These are phyloP conservation scores for Eucera pruinosa DNA, from an alignment of 2,888 invertebrate species.

Conservation along the genomic window DNA sequence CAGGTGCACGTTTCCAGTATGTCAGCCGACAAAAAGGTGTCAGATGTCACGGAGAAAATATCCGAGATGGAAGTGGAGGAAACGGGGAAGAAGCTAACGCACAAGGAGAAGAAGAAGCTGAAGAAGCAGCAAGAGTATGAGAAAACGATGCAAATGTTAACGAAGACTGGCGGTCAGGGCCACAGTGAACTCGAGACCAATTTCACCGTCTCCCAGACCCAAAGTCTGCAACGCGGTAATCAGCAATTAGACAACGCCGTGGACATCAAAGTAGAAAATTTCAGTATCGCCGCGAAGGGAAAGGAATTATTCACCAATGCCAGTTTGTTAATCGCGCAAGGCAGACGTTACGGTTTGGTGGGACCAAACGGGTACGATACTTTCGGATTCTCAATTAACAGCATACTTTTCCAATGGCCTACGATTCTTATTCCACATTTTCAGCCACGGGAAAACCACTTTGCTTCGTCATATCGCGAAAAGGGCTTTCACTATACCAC, in stretches of 20 bases:
- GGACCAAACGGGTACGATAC: conserved; percentile 95
- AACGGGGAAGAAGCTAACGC: conserved; percentile 90
- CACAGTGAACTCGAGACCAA: conserved; percentile 96
- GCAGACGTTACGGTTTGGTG: conserved; percentile 97
- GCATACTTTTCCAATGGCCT: neutral
- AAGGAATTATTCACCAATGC: conserved; percentile 99
- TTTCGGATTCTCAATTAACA: neutral
- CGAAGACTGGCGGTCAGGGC: conserved; percentile 94
- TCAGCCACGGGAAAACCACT: conserved; percentile 98
- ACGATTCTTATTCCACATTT: too few relatives aligned
- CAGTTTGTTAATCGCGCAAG: conserved; percentile 95
- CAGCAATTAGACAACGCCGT: conserved; percentile 93
- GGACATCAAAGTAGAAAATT: conserved; percentile 99
- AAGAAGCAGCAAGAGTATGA: conserved; percentile 96
- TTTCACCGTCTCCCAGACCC: conserved; percentile 96
- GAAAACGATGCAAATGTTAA: conserved; percentile 93
- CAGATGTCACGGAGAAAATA: conserved; percentile 74
- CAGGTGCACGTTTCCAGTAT: conserved; percentile 63
- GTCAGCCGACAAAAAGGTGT: conserved; percentile 69
- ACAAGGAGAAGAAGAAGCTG: conserved; percentile 96
- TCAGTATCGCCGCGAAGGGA: conserved; percentile 98
- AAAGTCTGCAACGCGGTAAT: conserved; percentile 85
- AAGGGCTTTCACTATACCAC: conserved; percentile 96
- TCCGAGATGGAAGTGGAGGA: conserved; percentile 82
- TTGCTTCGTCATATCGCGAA: conserved; percentile 96